A percentile compares a stretch with the other conserved stretches of the same genome.
phyloP scores from a whole-genome alignment of 2,888 invertebrate genomes.

The Orgyia antiqua region DNA sequence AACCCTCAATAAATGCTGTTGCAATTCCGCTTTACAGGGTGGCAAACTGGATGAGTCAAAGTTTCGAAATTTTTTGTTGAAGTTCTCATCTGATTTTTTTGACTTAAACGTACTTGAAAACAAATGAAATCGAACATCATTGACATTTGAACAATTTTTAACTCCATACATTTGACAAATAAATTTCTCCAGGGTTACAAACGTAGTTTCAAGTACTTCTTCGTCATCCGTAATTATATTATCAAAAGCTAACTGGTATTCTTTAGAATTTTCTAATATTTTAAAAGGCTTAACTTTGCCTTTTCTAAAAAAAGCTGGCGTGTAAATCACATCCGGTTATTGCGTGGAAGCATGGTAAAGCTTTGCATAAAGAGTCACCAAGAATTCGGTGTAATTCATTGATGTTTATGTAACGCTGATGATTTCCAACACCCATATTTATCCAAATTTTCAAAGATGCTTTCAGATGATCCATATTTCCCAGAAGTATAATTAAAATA shows the following conservation, averaged over 20 bases:
- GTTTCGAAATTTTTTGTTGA: conserved; percentile 3
- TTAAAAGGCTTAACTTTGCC: conserved; percentile 15
- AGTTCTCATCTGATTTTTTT: conserved; percentile 4
- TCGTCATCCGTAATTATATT: conserved; percentile 1
- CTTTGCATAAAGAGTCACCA: conserved; percentile 18
- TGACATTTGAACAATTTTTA: conserved; percentile 2
- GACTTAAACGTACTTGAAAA: conserved; percentile 4
- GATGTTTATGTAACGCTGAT: conserved; percentile 12
- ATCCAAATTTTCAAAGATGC: conserved; percentile 15
- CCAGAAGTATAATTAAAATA: conserved; percentile 24
- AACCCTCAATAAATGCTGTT: conserved; percentile 11
- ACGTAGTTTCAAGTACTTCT: conserved; percentile 2
- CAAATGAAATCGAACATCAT: conserved; percentile 2
- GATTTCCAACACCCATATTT: conserved; percentile 18
- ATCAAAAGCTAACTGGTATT: conserved; percentile 3
- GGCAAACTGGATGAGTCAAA: conserved; percentile 9
- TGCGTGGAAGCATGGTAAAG: conserved; percentile 32
- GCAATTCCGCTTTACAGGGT: conserved; percentile 12
- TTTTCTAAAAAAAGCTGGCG: conserved; percentile 17
- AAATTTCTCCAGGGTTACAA: conserved; percentile 2
- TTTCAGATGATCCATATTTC: conserved; percentile 8
- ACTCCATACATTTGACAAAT: conserved; percentile 5
- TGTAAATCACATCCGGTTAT: conserved; percentile 28
- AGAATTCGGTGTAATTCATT: conserved; percentile 19
- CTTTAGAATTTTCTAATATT: conserved; percentile 5